These are phyloP conservation scores for Esox lucius DNA, from an alignment of 2,797 vertebrate species.

Conservation along the genomic window DNA sequence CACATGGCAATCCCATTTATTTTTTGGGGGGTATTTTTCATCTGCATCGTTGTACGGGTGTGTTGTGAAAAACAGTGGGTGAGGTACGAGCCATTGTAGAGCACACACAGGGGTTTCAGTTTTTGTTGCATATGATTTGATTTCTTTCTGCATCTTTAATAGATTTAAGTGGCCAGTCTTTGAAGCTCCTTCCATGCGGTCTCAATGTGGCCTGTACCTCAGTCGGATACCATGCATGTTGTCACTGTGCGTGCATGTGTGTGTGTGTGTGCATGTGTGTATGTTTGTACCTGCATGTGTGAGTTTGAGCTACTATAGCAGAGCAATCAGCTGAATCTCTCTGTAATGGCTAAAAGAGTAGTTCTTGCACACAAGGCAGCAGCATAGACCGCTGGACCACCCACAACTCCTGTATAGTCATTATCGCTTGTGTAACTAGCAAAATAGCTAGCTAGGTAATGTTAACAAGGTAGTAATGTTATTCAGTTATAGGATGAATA, in stretches of 20 bases:
- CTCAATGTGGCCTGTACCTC: conserved; percentile 28
- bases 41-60: not conserved
- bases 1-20: not conserved
- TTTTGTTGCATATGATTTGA: conserved; percentile 39
- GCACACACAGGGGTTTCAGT: conserved; percentile 15
- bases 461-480: no score
- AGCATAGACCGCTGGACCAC: no score
- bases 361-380: no score
- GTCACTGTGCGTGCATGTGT: conserved; percentile 37
- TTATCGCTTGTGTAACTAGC: no score
- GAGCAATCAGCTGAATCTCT: conserved; percentile 65
- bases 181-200: conserved; percentile 43
- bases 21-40: not conserved
- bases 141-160: conserved; percentile 46
- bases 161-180: conserved; percentile 52
- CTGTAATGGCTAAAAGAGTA: conserved; percentile 54
- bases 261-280: conserved; percentile 19
- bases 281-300: conserved; percentile 37
- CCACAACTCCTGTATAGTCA: no score
- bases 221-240: conserved; percentile 31
- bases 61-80: not conserved
- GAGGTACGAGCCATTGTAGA: conserved; percentile 1
- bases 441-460: no score
- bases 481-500: no score
- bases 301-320: conserved; percentile 15